Base-by-base conservation (phyloP, 2,888 invertebrate species). In the Trissolcus japonicus region DNA sequence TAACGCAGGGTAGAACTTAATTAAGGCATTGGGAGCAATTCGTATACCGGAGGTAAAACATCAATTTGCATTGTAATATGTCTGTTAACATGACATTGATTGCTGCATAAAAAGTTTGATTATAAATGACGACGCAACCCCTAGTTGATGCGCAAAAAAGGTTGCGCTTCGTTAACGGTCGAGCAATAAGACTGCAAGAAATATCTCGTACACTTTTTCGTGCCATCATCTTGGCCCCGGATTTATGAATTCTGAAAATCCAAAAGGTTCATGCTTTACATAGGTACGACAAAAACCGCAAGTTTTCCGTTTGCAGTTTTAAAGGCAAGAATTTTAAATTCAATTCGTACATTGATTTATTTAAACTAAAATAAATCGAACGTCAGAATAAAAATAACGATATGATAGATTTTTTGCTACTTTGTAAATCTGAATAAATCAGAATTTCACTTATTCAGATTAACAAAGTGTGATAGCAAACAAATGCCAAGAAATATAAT, bases 61-160 rank as follows among this genome's bases (percentile, higher is more conserved):
- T 71, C 16, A 76, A 71, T 76, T 76, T 71, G 56, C 76, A 76
- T 76, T 48, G 65, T 66, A 69, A 76, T 69, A 60, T 41, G 69
- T 76, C 69, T 56, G 69, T 69, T 76, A 76, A 69, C 76, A 76
- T 76, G 76, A 76, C 76, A 76, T 60, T 76, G 76, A 76, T 76
- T 76, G 53, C 65, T 7, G 53, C 40, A 35, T 65, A 69, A 76
- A 76, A 76, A 76, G 65, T 76, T 76, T 55, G 46, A 40, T 43
- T 48, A 46, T 69, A 61, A 76, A 76, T 76, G 76, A 61, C 60
- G 69, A 51, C 29, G 21, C 21, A 29, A 6, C 43, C 54, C 54
- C 25, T 59, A 48, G 55, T 55, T 55, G 60, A 55, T 59, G 54
- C 63, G 55, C 60, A 69, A 75, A 76, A 74, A 76, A 76, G 60